Evolutionary conservation across 2,888 invertebrate species (phyloP).

Genomic region (Malthinus seriepunctatus): DNA sequence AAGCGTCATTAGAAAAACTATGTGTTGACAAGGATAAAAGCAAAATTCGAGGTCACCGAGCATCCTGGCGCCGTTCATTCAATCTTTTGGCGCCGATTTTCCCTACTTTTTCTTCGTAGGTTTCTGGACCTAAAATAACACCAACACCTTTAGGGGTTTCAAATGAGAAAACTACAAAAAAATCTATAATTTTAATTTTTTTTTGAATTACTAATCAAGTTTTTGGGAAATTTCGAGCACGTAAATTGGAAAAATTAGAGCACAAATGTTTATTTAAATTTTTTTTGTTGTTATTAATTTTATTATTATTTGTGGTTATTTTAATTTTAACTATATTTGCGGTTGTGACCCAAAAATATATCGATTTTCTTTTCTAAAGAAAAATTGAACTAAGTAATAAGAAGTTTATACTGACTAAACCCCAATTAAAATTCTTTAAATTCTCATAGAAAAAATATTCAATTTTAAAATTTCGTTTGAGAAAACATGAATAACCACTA

Average conservation of each 20-base stretch:
- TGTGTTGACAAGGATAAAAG: slow-evolving; percentile 24
- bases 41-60: slow-evolving; percentile 23
- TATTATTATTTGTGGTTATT: too few species aligned
- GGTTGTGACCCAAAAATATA: slow-evolving; percentile 24
- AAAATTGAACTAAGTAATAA: background rate
- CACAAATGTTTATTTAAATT: too few species aligned
- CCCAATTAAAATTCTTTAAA: background rate
- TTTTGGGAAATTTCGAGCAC: too few species aligned
- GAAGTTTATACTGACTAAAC: background rate
- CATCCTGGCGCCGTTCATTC: slow-evolving; percentile 27
- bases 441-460: background rate
- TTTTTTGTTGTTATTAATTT: too few species aligned
- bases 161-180: background rate
- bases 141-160: too few species aligned
- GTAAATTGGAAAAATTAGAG: background rate
- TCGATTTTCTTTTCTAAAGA: slow-evolving; percentile 11
- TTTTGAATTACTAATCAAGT: background rate
- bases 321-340: too few species aligned
- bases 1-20: background rate
- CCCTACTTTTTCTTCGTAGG: slow-evolving; percentile 17
- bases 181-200: background rate
- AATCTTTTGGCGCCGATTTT: slow-evolving; percentile 30
- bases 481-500: too few species aligned
- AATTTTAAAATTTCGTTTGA: background rate
- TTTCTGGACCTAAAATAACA: slow-evolving; percentile 1